Evolutionary conservation across 1,140 invertebrate species (phyloP).

Genomic region (Diploscapter pachys): DNA sequence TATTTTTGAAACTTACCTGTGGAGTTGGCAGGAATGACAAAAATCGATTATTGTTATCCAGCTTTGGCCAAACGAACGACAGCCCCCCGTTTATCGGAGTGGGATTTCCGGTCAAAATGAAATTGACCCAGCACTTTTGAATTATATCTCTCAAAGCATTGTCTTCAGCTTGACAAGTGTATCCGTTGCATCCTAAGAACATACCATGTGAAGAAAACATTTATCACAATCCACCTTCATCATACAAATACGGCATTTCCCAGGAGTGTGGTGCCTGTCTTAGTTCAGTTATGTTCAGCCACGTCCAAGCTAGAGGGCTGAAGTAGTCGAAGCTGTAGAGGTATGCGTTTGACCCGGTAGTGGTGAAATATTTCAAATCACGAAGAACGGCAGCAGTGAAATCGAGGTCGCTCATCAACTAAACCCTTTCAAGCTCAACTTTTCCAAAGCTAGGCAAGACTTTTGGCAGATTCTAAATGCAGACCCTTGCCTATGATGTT

Average conservation of each 20-base stretch:
- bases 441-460: too few relatives aligned
- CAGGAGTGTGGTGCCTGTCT: slow-evolving; percentile 1
- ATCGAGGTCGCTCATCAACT: slow-evolving; percentile 21
- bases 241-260: slow-evolving; percentile 6
- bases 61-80: slow-evolving; percentile 6
- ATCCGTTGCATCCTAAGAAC: slow-evolving; percentile 1
- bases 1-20: neutral
- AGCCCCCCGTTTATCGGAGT: slow-evolving; percentile 3
- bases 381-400: slow-evolving; percentile 21
- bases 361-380: slow-evolving; percentile 13
- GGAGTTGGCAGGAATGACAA: slow-evolving; percentile 15
- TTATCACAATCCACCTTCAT: too few relatives aligned
- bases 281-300: slow-evolving; percentile 4
- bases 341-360: neutral
- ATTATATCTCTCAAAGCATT: slow-evolving; percentile 7
- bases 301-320: neutral
- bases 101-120: slow-evolving; percentile 6
- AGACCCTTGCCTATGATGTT: too few relatives aligned
- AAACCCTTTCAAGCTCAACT: neutral
- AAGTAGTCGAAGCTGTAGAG: neutral
- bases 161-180: slow-evolving; percentile 7
- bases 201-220: too few relatives aligned
- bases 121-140: slow-evolving; percentile 6
- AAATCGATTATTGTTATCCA: slow-evolving; percentile 19
- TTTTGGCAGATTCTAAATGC: too few relatives aligned